Evolutionary conservation across 1,140 invertebrate genomes (phyloP).

Genomic region (Ceratosolen solmsi): DNA sequence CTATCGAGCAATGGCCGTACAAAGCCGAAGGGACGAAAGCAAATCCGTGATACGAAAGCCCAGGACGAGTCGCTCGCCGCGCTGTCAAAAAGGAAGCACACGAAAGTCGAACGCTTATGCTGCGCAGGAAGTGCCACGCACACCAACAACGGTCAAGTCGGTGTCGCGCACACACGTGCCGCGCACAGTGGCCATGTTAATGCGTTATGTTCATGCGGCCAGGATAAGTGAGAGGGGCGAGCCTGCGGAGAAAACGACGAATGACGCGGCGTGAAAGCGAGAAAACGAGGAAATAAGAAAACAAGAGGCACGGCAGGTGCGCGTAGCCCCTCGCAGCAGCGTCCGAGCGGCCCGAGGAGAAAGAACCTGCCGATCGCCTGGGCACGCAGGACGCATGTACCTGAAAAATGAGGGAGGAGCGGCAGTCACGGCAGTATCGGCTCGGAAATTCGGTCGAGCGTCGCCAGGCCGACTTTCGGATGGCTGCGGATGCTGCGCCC

Average conservation of each 20-base stretch:
- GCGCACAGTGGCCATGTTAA: conserved; percentile 19
- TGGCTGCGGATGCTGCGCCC: neutral
- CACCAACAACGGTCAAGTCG: neutral
- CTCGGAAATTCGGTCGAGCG: neutral
- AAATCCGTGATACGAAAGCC: neutral
- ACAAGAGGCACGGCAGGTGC: conserved; percentile 22
- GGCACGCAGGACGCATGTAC: neutral
- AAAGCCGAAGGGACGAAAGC: neutral
- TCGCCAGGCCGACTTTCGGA: neutral
- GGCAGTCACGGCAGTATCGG: neutral
- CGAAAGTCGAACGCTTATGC: neutral
- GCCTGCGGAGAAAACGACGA: neutral
- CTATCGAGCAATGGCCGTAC: neutral
- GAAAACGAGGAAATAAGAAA: neutral
- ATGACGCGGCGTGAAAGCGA: no score
- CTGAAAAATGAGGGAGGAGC: conserved; percentile 29
- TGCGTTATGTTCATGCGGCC: conserved; percentile 45
- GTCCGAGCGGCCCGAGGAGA: neutral
- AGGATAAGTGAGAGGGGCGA: neutral
- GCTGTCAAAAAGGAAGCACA: neutral
- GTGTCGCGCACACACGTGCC: neutral
- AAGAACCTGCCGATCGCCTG: conserved; percentile 33
- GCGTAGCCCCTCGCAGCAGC: neutral
- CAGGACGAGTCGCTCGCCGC: no score
- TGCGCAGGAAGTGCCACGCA: neutral